These are phyloP conservation scores for Habrosyne pyritoides DNA, from an alignment of 2,888 invertebrate species.

Conservation along the genomic window DNA sequence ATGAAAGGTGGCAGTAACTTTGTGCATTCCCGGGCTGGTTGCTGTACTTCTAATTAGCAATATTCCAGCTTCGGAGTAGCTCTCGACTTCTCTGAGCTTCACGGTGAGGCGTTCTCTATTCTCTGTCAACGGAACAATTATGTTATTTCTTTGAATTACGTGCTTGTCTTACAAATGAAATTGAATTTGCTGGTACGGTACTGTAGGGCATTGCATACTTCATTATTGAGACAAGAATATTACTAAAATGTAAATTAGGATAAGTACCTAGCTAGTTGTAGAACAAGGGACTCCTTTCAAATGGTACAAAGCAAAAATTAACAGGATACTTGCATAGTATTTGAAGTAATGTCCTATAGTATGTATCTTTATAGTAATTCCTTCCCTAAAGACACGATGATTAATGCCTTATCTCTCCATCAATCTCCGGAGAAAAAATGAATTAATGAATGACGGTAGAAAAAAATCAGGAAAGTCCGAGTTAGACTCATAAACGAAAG, in stretches of 20 bases:
- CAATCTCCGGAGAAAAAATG: constrained; percentile 1
- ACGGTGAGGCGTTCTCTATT: not conserved
- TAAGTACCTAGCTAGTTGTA: no score
- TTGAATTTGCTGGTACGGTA: no score
- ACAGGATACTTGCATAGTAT: no score
- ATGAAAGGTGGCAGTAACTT: constrained; percentile 52
- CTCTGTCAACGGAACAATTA: constrained; percentile 2
- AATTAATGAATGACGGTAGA: not conserved
- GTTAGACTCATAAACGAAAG: no score
- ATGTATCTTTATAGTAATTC: not conserved
- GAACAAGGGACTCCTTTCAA: no score
- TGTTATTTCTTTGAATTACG: not conserved
- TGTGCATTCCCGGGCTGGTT: constrained; percentile 36
- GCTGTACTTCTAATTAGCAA: constrained; percentile 61
- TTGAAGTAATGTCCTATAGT: no score
- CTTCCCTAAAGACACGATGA: not conserved
- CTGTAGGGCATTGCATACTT: no score
- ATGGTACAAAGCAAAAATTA: no score
- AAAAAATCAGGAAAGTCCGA: not conserved
- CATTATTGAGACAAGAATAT: no score
- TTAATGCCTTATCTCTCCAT: not conserved
- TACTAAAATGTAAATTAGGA: no score
- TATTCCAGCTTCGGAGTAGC: constrained; percentile 11
- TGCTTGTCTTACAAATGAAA: not conserved
- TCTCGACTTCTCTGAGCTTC: not conserved